Evolutionary conservation across 2,888 invertebrate genomes (phyloP).

Genomic region (Eurytoma adleriae): DNA sequence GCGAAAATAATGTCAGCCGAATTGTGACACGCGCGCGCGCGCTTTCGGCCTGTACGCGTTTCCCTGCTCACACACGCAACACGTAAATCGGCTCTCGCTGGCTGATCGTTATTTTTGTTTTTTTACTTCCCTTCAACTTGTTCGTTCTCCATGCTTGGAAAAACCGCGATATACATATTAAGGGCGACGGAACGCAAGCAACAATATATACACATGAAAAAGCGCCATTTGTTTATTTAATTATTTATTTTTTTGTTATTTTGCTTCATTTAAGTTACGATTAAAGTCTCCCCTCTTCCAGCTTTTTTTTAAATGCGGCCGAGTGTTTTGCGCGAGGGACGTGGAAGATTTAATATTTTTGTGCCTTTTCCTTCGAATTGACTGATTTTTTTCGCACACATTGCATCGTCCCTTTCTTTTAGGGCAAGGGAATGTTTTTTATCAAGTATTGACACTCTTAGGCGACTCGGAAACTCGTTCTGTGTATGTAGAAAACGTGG

Average conservation of each 20-base stretch:
- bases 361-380: slow-evolving; percentile 41
- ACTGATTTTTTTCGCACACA: slow-evolving; percentile 45
- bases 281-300: slow-evolving; percentile 31
- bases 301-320: slow-evolving; percentile 30
- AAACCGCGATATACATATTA: slow-evolving; percentile 63
- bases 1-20: too few relatives aligned
- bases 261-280: slow-evolving; percentile 51
- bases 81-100: neutral
- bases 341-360: slow-evolving; percentile 49
- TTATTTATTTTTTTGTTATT: slow-evolving; percentile 51
- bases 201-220: slow-evolving; percentile 72
- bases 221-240: slow-evolving; percentile 62
- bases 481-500: slow-evolving; percentile 40
- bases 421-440: slow-evolving; percentile 19
- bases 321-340: slow-evolving; percentile 50
- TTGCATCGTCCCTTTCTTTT: too few relatives aligned
- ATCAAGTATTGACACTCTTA: slow-evolving; percentile 61
- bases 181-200: slow-evolving; percentile 67
- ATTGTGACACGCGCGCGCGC: too few relatives aligned
- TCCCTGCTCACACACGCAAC: neutral
- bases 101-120: neutral
- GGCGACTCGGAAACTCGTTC: slow-evolving; percentile 50
- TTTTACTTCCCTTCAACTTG: slow-evolving; percentile 26
- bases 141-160: slow-evolving; percentile 41
- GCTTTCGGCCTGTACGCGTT: neutral